Evolutionary conservation across 2,797 vertebrate genomes (phyloP), one percentile per base, ranked within the genome.

Genomic region (Miichthys miiuy): DNA sequence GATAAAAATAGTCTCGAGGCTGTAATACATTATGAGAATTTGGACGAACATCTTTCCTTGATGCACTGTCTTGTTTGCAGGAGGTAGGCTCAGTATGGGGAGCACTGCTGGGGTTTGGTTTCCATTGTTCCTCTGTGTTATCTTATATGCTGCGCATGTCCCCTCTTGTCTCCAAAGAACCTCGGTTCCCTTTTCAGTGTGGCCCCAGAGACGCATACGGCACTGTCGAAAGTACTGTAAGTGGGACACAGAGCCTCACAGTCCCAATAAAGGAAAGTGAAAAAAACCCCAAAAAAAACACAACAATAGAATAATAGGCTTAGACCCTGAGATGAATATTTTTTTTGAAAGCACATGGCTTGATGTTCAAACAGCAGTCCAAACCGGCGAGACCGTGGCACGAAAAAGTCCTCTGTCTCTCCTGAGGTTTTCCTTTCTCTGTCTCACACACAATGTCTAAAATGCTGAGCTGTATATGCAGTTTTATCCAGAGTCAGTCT

Each of bases 101-200:
- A 75, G 81, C 80, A 80, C 87, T 91, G 81, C 25, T 80, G 85
- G 90, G 90, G 82, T 84, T 90, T 84, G 79, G 30, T 47, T 75
- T 81, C 62, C 77, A 90, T 92, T 93, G 87, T 94, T 87, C 80
- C 69, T 80, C 67, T 2, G 81, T 56, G 68, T 91, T 93, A 92
- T 91, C 91, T 87, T 23, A 0, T 50, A 68, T 21, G 61, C 81
- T 75, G 75, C 23, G 79, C 84, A 73, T 92, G 90, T 84, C 67
- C 68, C 62, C 8, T 48, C 6, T 30, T 0, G 61, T 85, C 87
- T 87, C 86, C 48, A 8, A 81, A 83, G 90, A 81, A 69, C 74
- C 73, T 48, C 8, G 18, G 76, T 82, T 89, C 80, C 87, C 83
- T 80, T 88, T 87, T 85, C 82, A 87, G 67, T 0, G 42, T n/a